Conservation (phyloP, 2,888 invertebrate genomes). For the Bellardia pandia region DNA sequence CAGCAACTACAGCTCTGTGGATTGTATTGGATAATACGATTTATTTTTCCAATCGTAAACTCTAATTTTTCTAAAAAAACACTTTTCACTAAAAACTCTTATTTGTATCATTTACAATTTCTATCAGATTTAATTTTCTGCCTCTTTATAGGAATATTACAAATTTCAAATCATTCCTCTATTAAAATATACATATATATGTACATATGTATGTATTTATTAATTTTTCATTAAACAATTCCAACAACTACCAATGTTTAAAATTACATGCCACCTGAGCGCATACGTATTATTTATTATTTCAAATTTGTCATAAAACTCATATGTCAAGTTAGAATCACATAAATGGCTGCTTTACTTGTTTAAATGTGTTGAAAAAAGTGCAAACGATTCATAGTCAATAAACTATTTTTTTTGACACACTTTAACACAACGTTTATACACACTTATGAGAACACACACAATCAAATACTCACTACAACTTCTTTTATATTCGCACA, state of each 20-base stretch:
- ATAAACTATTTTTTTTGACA: constrained; percentile 27
- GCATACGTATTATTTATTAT: constrained; percentile 11
- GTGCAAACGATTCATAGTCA: background rate
- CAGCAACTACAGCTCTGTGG: no score
- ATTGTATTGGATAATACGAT: no score
- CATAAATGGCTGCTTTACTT: constrained; percentile 1
- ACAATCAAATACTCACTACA: constrained; percentile 8
- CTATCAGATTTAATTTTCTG: no score
- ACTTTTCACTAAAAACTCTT: no score
- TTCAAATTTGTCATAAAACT: constrained; percentile 7
- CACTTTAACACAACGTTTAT: background rate
- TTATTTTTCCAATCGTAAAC: no score
- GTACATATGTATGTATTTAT: background rate
- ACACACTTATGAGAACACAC: background rate
- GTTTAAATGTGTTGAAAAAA: background rate
- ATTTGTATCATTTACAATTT: no score
- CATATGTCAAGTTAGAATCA: background rate
- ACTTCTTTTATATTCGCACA: constrained; percentile 24
- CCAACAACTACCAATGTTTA: background rate
- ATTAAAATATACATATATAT: no score
- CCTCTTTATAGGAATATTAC: no score
- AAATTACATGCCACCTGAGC: background rate
- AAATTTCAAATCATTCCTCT: no score
- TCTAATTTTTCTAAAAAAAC: no score
- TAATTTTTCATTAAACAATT: background rate